Evolutionary conservation across 1,140 invertebrate genomes (phyloP).

Genomic region (Drosophila nannoptera): DNA sequence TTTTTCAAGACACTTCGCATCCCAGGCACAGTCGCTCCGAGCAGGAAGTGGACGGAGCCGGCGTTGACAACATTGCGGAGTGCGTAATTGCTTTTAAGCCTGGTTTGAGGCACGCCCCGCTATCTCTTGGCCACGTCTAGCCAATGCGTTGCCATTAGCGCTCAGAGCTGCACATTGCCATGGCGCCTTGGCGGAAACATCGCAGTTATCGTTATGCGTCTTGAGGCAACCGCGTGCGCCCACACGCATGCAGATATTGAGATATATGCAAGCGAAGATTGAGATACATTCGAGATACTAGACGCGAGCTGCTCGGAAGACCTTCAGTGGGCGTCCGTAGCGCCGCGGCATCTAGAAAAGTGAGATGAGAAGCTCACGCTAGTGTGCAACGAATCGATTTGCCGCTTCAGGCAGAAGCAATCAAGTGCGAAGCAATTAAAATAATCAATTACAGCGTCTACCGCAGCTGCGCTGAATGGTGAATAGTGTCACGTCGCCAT

Average conservation of each 20-base stretch:
- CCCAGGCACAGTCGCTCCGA: constrained; percentile 17
- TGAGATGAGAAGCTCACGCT: neutral
- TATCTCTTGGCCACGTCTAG: constrained; percentile 1
- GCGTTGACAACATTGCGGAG: constrained; percentile 56
- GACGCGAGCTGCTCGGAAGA: neutral
- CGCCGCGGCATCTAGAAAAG: neutral
- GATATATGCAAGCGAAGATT: constrained; percentile 4
- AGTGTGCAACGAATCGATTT: constrained; percentile 8
- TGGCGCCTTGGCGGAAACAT: constrained; percentile 54
- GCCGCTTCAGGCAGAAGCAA: constrained; percentile 1
- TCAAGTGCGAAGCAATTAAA: constrained; percentile 25
- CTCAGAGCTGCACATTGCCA: constrained; percentile 46
- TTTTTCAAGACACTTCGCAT: constrained; percentile 20
- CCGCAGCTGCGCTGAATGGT: constrained; percentile 13
- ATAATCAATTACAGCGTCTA: constrained; percentile 26
- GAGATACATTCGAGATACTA: constrained; percentile 7
- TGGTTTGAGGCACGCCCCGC: constrained; percentile 48
- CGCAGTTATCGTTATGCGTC: constrained; percentile 18
- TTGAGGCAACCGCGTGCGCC: constrained; percentile 18
- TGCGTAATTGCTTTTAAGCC: constrained; percentile 67
- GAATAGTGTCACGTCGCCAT: constrained; percentile 34
- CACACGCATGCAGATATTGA: neutral
- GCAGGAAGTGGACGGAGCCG: constrained; percentile 41
- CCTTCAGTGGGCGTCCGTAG: constrained; percentile 15
- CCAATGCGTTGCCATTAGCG: constrained; percentile 53